Conservation (phyloP, 2,113 vertebrate species). For the Poeciliopsis retropinna region DNA sequence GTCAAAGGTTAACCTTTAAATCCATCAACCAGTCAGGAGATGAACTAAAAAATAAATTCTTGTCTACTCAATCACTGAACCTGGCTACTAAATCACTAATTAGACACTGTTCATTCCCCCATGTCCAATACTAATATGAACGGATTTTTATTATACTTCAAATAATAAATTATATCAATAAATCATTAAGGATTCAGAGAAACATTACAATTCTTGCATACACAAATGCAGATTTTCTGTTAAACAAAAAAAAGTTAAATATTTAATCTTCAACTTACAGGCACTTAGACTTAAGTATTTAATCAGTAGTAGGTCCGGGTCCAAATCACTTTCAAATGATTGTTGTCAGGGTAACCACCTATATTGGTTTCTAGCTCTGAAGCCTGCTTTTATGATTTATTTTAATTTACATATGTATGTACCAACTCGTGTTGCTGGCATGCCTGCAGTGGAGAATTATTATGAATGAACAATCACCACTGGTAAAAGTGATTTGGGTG, state of each 20-base stretch:
- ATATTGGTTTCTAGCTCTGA: not conserved
- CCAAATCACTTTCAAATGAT: not conserved
- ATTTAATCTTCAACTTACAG: not conserved
- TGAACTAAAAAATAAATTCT: not conserved
- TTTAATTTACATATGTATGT: no score
- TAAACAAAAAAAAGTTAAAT: not conserved
- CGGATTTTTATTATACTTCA: no score
- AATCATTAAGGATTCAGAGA: not conserved
- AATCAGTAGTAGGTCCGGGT: not conserved
- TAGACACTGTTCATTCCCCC: not conserved
- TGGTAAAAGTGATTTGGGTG: no score
- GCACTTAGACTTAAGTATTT: not conserved
- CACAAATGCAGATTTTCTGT: not conserved
- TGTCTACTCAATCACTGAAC: conserved; percentile 18
- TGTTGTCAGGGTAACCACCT: not conserved
- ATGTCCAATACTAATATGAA: no score
- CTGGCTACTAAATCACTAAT: not conserved
- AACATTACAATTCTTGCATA: no score
- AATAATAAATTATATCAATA: not conserved
- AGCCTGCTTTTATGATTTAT: no score
- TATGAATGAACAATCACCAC: no score
- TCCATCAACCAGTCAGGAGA: conserved; percentile 3
- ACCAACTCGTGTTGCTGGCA: no score
- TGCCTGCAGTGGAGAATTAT: no score
- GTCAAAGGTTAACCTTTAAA: conserved; percentile 58